Percentiles rank a stretch among this genome's conserved stretches.
These are phyloP conservation scores for Rhagonycha lutea DNA, from an alignment of 2,888 invertebrate species.

Conservation along the genomic window DNA sequence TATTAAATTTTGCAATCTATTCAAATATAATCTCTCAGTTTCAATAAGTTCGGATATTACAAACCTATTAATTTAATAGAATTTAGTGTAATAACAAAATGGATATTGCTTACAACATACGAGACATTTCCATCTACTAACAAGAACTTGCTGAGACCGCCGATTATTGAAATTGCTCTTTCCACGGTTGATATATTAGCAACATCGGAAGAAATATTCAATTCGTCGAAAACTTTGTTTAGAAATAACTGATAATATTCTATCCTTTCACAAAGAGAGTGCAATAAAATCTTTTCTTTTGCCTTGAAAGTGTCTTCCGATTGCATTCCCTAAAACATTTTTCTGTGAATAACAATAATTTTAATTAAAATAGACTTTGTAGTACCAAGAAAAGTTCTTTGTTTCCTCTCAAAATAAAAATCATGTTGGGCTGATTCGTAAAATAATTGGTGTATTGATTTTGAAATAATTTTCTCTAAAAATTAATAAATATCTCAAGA, in stretches of 20 bases:
- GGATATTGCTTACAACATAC: neutral
- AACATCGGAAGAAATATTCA: neutral
- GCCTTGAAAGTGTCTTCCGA: neutral
- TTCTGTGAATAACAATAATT: neutral
- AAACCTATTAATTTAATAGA: neutral
- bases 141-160: neutral
- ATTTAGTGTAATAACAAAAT: neutral
- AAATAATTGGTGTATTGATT: slow-evolving; percentile 11
- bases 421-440: slow-evolving; percentile 11
- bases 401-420: slow-evolving; percentile 4
- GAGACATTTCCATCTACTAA: neutral
- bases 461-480: slow-evolving; percentile 14
- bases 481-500: neutral
- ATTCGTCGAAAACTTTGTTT: neutral
- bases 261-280: neutral
- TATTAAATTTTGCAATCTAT: neutral
- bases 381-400: slow-evolving; percentile 5
- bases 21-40: slow-evolving; percentile 6
- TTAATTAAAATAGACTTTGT: neutral
- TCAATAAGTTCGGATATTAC: slow-evolving; percentile 8
- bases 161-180: slow-evolving; percentile 6
- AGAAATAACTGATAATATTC: slow-evolving; percentile 1
- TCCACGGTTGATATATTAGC: neutral
- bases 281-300: neutral
- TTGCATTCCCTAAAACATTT: neutral